These are phyloP conservation scores for Rhinichthys klamathensis DNA, from an alignment of 2,113 vertebrate species.

Conservation along the genomic window DNA sequence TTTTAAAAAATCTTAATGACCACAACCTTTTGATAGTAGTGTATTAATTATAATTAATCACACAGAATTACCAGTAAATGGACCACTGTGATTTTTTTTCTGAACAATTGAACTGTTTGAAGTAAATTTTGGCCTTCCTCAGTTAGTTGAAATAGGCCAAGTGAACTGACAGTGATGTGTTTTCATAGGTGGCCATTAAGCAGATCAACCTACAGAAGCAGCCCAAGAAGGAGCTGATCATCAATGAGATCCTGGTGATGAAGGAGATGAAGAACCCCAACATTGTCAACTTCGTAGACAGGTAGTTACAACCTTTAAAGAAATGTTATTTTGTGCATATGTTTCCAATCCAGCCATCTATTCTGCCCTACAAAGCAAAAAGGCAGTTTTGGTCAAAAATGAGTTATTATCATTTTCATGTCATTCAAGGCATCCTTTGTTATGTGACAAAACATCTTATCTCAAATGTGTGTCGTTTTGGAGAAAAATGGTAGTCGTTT, in stretches of 20 bases:
- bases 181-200: conserved; percentile 92
- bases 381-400: too few species aligned
- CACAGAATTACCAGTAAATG: neutral
- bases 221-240: conserved; percentile 97
- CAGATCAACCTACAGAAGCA: conserved; percentile 99
- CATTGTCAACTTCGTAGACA: conserved; percentile 97
- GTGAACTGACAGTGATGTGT: conserved; percentile 12
- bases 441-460: too few species aligned
- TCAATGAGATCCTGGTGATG: conserved; percentile 99
- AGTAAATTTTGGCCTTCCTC: neutral
- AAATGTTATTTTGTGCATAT: neutral
- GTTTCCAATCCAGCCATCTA: neutral
- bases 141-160: neutral
- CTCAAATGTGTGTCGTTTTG: too few species aligned
- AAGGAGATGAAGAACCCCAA: conserved; percentile 98
- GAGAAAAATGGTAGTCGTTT: too few species aligned
- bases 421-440: too few species aligned
- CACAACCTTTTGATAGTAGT: neutral
- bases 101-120: neutral
- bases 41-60: neutral
- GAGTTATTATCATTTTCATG: too few species aligned
- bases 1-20: neutral
- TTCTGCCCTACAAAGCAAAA: too few species aligned
- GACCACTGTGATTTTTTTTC: neutral
- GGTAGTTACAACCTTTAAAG: conserved; percentile 69